Evolutionary conservation across 92 coral and sea anemone genomes (phyloP), one percentile per base, ranked within the genome.

Genomic region (Palythoa heliodiscus): DNA sequence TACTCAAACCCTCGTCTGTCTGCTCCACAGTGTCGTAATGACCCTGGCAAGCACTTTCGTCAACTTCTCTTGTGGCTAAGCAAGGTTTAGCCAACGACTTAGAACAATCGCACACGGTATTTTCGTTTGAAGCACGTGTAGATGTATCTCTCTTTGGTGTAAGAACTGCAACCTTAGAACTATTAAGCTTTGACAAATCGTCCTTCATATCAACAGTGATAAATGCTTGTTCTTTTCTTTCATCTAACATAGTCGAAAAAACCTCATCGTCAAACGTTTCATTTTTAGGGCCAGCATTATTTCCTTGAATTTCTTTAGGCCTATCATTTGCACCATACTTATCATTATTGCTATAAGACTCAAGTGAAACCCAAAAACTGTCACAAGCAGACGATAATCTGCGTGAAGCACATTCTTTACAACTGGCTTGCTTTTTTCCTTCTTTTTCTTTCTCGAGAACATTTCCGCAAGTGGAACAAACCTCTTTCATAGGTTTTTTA

Each of bases 321-420:
- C 22, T 43, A 23, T 8, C 7, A 22, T 78, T 78, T 78, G 71
- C 40, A 52, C 17, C 3, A 17, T 25, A 29, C 60, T 55, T 29
- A 29, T 37, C 50, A 39, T 43, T 67, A n/a, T 25, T 79, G 22
- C 40, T 40, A 40, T 25, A 19, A 1, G 84, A 80, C 20, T 80
- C 84, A 47, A 80, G 74, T 4, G 84, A 80, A 80, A 80, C 57
- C 84, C 84, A 80, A 38, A 80, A 80, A 20, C 75, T 80, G 17
- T 80, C 47, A 63, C 74, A 40, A 64, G 64, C 72, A 38, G 38
- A n/a, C 48, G 84, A 80, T 47, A 43, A 47, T 17, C 61, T 80
- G 0, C 84, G 40, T 40, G 64, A 80, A n/a, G 64, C 19, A 66
- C 84, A 80, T 2, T 68, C 16, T 53, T 80, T 70, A 12, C 73